phyloP scores from a whole-genome alignment of 2,113 vertebrate genomes.

The Macaca nemestrina region DNA sequence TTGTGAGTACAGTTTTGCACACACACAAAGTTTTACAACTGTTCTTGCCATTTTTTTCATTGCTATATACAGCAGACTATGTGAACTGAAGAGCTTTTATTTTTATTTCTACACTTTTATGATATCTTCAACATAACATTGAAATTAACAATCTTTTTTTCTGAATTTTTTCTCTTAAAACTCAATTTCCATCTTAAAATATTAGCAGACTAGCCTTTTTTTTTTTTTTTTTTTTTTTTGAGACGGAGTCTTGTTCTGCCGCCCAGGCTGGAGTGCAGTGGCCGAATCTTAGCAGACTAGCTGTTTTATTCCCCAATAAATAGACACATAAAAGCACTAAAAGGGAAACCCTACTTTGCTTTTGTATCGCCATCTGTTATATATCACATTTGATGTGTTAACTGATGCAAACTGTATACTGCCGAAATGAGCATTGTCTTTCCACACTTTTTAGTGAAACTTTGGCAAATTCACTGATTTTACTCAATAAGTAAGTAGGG shows the following conservation, averaged over 20 bases:
- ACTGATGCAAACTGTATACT: background rate
- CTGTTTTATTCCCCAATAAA: conserved; percentile 36
- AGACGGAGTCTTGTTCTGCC: no score
- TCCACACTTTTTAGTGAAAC: background rate
- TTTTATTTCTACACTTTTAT: background rate
- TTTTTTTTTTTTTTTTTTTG: no score
- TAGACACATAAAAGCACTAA: conserved; percentile 29
- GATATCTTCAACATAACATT: background rate
- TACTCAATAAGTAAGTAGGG: background rate
- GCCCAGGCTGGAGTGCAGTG: no score
- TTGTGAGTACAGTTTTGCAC: background rate
- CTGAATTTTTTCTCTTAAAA: conserved; percentile 17
- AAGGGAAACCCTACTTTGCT: background rate
- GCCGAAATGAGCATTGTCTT: conserved; percentile 1
- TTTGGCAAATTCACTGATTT: conserved; percentile 30
- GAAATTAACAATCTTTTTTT: background rate
- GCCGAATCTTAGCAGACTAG: background rate
- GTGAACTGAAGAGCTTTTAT: conserved; percentile 20
- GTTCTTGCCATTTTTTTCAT: background rate
- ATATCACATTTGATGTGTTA: conserved; percentile 16
- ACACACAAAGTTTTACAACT: background rate
- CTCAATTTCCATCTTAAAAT: background rate
- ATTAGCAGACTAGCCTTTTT: background rate
- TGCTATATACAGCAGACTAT: background rate
- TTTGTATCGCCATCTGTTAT: conserved; percentile 53